Evolutionary conservation across 2,888 invertebrate species (phyloP).

Genomic region (Maniola hyperantus): DNA sequence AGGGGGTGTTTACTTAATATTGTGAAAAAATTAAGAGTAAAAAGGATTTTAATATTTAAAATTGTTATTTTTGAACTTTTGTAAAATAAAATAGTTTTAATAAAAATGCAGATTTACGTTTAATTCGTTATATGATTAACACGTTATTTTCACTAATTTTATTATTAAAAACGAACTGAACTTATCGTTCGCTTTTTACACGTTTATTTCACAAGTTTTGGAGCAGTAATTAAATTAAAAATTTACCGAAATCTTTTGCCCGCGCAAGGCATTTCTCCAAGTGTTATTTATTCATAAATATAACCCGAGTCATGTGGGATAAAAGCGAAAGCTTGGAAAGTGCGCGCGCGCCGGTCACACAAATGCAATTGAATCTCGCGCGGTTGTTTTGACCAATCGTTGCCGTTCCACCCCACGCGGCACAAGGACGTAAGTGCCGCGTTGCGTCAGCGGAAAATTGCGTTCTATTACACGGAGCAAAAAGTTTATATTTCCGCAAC

Average conservation of each 20-base stretch:
- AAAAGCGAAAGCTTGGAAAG: constrained; percentile 78
- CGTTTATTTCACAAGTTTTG: not conserved
- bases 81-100: too few species aligned
- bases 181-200: not conserved
- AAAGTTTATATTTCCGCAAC: constrained; percentile 44
- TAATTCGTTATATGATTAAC: too few species aligned
- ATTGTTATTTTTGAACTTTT: too few species aligned
- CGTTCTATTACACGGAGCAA: constrained; percentile 45
- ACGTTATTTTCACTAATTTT: too few species aligned
- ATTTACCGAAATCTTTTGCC: constrained; percentile 47
- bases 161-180: not conserved
- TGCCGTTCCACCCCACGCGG: constrained; percentile 56
- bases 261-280: constrained; percentile 45
- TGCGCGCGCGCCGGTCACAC: constrained; percentile 66
- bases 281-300: constrained; percentile 42
- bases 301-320: constrained; percentile 63
- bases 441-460: constrained; percentile 50
- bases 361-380: constrained; percentile 73
- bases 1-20: too few species aligned
- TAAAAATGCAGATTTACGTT: too few species aligned
- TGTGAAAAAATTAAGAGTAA: too few species aligned
- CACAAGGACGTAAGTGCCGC: constrained; percentile 65
- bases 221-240: not conserved
- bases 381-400: constrained; percentile 62
- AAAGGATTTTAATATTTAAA: too few species aligned